A percentile compares a stretch with the other conserved stretches of the same genome.
Conservation (phyloP, 2,797 vertebrate genomes). For the Anableps anableps region DNA sequence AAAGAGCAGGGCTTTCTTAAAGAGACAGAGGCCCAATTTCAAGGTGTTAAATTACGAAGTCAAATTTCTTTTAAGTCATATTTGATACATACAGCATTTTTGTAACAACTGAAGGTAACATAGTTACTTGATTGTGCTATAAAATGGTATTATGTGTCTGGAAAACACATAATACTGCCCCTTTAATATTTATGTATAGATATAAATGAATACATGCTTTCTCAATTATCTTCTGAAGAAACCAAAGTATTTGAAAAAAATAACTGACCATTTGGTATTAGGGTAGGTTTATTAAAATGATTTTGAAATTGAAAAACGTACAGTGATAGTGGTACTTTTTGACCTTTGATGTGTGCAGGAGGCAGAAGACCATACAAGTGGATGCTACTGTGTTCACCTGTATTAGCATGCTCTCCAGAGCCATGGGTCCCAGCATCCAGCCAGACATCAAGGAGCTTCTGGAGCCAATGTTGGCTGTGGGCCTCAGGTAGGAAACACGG, state of each 20-base stretch:
- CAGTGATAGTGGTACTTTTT: background rate
- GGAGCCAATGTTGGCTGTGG: conserved; percentile 98
- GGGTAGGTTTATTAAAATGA: background rate
- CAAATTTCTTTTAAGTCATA: too few species aligned
- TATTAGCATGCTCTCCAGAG: conserved; percentile 97
- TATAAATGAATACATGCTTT: background rate
- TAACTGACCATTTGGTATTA: background rate
- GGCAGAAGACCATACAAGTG: conserved; percentile 97
- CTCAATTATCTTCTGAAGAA: background rate
- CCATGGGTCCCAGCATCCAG: conserved; percentile 96
- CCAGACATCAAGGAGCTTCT: conserved; percentile 98
- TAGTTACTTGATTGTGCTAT: too few species aligned
- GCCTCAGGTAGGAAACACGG: conserved; percentile 86
- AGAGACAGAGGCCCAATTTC: too few species aligned
- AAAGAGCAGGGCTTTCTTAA: too few species aligned
- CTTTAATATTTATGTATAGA: too few species aligned
- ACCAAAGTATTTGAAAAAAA: background rate
- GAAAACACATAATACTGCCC: too few species aligned
- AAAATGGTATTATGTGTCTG: too few species aligned
- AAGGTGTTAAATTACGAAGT: too few species aligned
- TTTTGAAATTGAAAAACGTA: too few species aligned
- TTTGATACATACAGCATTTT: too few species aligned
- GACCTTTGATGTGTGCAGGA: conserved; percentile 76
- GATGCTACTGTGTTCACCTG: conserved; percentile 98
- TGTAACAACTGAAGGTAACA: too few species aligned